Evolutionary conservation across 2,888 invertebrate species (phyloP).

Genomic region (Pediacus dermestoides): DNA sequence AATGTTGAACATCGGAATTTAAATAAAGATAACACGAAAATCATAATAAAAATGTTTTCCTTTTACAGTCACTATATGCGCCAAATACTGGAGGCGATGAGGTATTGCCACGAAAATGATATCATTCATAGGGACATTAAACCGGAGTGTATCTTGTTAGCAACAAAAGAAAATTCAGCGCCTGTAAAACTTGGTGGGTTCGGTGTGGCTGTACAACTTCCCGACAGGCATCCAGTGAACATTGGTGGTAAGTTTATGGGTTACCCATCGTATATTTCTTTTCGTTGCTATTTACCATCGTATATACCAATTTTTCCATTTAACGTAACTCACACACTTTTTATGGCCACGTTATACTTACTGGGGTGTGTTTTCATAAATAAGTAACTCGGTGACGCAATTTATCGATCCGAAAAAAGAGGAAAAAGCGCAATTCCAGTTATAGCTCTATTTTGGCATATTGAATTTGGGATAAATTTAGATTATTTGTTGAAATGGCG

Average conservation of each 20-base stretch:
- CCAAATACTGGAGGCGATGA: conserved; percentile 92
- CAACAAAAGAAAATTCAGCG: conserved; percentile 96
- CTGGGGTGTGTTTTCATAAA: no score
- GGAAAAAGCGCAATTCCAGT: background rate
- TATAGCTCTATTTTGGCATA: no score
- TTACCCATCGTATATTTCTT: no score
- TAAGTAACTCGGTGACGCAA: conserved; percentile 12
- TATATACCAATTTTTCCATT: no score
- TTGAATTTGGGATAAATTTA: no score
- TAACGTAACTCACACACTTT: no score
- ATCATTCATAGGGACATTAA: conserved; percentile 97
- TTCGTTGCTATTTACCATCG: no score
- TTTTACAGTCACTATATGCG: conserved; percentile 93
- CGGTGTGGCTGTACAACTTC: conserved; percentile 91
- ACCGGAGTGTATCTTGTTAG: conserved; percentile 93
- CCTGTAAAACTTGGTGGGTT: conserved; percentile 98
- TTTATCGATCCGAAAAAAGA: background rate
- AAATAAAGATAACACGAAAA: no score
- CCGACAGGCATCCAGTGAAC: conserved; percentile 59
- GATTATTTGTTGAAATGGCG: no score
- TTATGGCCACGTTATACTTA: no score
- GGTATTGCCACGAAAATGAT: conserved; percentile 97
- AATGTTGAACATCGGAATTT: no score
- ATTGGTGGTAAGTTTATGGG: conserved; percentile 33
- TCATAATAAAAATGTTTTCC: no score